phyloP scores from a whole-genome alignment of 2,797 vertebrate genomes.

The Onychomys arenicola region DNA sequence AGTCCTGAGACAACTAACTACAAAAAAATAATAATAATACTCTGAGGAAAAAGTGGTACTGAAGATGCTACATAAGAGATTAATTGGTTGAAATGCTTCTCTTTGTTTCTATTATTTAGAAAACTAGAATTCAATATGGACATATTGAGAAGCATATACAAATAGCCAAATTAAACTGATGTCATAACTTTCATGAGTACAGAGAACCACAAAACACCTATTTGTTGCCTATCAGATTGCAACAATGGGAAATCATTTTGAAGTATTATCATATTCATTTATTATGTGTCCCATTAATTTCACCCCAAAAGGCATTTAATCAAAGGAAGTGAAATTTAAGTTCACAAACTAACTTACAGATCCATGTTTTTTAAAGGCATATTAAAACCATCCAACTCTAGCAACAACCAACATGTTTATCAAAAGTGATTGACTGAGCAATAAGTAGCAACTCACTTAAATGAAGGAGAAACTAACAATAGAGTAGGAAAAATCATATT shows the following conservation, averaged over 20 bases:
- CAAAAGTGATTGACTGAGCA: neutral
- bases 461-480: neutral
- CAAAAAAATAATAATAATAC: neutral
- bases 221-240: neutral
- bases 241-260: neutral
- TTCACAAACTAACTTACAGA: neutral
- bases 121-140: neutral
- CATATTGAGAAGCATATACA: neutral
- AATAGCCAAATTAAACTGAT: neutral
- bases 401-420: neutral
- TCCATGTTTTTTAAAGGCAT: neutral
- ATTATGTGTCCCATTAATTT: neutral
- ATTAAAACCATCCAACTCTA: neutral
- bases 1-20: neutral
- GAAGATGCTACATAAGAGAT: neutral
- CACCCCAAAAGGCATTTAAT: neutral
- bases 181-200: neutral
- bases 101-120: neutral
- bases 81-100: neutral
- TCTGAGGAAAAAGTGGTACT: neutral
- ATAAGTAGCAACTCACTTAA: neutral
- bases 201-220: neutral
- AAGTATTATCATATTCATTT: neutral
- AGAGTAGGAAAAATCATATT: neutral
- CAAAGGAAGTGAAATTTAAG: neutral